Base-by-base conservation (phyloP, 2,113 vertebrate species). In the Corydoras sp. region DNA sequence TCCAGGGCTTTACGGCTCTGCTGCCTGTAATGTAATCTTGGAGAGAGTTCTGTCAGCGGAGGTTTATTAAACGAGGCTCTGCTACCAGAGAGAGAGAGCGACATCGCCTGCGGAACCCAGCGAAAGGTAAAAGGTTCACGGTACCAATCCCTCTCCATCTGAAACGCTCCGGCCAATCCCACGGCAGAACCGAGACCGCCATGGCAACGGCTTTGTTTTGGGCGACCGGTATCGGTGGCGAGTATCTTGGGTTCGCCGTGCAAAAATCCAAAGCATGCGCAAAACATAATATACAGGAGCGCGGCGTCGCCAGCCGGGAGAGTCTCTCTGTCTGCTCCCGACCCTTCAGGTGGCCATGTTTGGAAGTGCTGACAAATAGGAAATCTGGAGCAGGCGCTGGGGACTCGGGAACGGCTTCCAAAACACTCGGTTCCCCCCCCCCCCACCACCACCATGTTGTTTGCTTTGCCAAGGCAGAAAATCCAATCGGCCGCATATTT, bases 331-430 rank as follows among this genome's bases (percentile, higher is more conserved):
- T 89, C 84, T 87, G 85, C 79, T 76, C 69, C 66, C 55, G 77
- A 81, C 86, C 73, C 85, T 51, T 43, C 86, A 86, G 86, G 87
- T 85, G 83, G 81, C 86, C 88, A 86, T 91, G 86, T 91, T 90
- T 90, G 86, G 87, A 89, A 89, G 84, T 86, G 86, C 86, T 85
- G 87, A 88, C 88, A 87, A 88, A 88, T 81, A 85, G 81, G 83
- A 84, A 83, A 81, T 79, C 53, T 53, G 60, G 77, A 77, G 76
- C 78, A 75, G 62, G 6, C 59, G 69, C 60, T 70, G 29, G 74
- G 71, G 62, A 75, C 70, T 69, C 76, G 83, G 76, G 51, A 31
- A 13, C 48, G 54, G 66, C 10, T 62, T 79, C 84, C 80, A 74
- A 75, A 69, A 62, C 11, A 15, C 62, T 6, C 56, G n/a, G 58